Evolutionary conservation across 2,113 vertebrate species (phyloP).

Genomic region (Carlito syrichta): DNA sequence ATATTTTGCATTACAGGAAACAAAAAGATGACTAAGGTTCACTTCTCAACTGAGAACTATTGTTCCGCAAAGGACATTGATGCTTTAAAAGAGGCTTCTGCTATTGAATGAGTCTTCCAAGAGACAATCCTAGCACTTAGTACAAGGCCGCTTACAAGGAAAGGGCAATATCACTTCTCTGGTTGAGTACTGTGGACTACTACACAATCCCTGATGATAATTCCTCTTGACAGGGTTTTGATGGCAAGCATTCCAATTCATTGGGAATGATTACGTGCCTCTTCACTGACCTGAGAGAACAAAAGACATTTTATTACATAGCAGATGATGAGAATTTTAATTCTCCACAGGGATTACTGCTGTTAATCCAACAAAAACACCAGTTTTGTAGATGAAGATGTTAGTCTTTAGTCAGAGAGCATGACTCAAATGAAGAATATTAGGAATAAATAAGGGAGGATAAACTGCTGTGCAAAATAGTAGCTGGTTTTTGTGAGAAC

Average conservation of each 20-base stretch:
- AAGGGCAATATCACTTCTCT: not conserved
- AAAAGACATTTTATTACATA: not conserved
- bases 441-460: not conserved
- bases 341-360: not conserved
- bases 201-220: not conserved
- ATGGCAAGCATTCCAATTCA: not conserved
- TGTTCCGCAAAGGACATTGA: not conserved
- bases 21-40: not conserved
- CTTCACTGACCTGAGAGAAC: not conserved
- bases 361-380: not conserved
- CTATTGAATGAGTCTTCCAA: not conserved
- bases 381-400: not conserved
- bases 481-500: not conserved
- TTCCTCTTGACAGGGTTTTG: not conserved
- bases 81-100: not conserved
- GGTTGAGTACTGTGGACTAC: too few species aligned
- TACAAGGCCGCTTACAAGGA: not conserved
- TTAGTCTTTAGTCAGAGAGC: not conserved
- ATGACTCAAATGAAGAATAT: not conserved
- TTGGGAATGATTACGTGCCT: not conserved
- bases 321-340: not conserved
- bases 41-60: not conserved
- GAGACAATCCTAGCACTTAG: not conserved
- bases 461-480: not conserved
- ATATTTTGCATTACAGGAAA: not conserved